These are phyloP conservation scores for Drosophila birchii DNA, from an alignment of 2,888 invertebrate species.

Conservation along the genomic window DNA sequence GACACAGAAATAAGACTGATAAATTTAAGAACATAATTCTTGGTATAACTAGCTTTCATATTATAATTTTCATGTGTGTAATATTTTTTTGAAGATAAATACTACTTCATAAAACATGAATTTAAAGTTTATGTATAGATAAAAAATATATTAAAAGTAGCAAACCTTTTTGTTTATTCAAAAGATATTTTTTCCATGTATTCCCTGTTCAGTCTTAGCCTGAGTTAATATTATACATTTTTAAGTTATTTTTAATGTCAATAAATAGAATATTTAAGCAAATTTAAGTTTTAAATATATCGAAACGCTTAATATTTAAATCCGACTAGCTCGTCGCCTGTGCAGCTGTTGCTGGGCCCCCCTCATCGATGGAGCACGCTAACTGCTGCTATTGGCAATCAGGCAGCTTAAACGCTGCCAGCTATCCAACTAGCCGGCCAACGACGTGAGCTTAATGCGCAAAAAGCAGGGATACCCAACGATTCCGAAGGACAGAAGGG, in stretches of 20 bases:
- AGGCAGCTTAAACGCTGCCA: constrained; percentile 72
- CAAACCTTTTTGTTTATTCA: too few species aligned
- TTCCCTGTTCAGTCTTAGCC: too few species aligned
- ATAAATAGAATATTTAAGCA: too few species aligned
- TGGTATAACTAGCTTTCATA: too few species aligned
- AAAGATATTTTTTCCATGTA: too few species aligned
- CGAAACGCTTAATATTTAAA: too few species aligned
- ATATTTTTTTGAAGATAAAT: too few species aligned
- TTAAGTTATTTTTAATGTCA: background rate
- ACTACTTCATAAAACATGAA: background rate
- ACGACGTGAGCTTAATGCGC: constrained; percentile 75
- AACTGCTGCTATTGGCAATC: constrained; percentile 49
- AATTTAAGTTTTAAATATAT: too few species aligned
- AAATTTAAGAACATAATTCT: background rate
- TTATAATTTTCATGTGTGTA: too few species aligned
- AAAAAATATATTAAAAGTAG: too few species aligned
- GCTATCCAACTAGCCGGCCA: constrained; percentile 54
- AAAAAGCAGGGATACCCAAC: constrained; percentile 45
- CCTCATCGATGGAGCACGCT: constrained; percentile 51
- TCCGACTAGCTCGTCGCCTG: constrained; percentile 67
- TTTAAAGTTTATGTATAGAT: background rate
- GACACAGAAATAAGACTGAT: background rate
- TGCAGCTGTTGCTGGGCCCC: constrained; percentile 41
- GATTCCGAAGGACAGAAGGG: constrained; percentile 9
- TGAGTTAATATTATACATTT: background rate